Evolutionary conservation across 2,113 vertebrate genomes (phyloP).

Genomic region (Miniopterus natalensis): DNA sequence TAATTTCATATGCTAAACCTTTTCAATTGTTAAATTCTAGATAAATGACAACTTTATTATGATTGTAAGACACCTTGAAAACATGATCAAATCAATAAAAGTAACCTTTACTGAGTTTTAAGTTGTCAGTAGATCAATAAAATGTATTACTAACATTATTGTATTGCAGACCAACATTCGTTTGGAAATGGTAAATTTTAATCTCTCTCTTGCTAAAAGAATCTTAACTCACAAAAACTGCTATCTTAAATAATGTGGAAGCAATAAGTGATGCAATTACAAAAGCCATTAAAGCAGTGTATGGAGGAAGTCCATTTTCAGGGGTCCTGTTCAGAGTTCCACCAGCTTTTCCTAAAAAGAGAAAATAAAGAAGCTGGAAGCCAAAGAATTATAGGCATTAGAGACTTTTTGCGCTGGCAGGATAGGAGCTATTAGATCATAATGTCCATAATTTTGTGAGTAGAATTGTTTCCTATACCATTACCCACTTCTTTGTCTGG

Average conservation of each 20-base stretch:
- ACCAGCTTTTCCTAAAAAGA: conserved; percentile 40
- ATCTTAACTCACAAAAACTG: background rate
- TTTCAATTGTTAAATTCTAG: background rate
- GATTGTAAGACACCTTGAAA: background rate
- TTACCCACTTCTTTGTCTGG: conserved; percentile 56
- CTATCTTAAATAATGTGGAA: background rate
- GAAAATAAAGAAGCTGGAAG: conserved; percentile 41
- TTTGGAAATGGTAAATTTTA: background rate
- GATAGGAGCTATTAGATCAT: conserved; percentile 58
- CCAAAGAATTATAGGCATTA: conserved; percentile 58
- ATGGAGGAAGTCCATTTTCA: background rate
- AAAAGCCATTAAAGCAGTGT: background rate
- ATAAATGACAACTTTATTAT: background rate
- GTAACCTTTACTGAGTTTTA: background rate
- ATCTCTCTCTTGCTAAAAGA: background rate
- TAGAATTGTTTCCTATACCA: conserved; percentile 38
- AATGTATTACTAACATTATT: background rate
- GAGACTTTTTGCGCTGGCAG: conserved; percentile 59
- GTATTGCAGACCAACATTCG: background rate
- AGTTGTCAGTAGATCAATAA: background rate
- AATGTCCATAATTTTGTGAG: conserved; percentile 76
- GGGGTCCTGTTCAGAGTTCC: background rate
- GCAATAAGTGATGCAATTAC: background rate
- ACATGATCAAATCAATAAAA: background rate
- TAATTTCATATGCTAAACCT: background rate